These are phyloP conservation scores for Antechinus stuartii DNA, from an alignment of 2,113 vertebrate species.

Conservation along the genomic window DNA sequence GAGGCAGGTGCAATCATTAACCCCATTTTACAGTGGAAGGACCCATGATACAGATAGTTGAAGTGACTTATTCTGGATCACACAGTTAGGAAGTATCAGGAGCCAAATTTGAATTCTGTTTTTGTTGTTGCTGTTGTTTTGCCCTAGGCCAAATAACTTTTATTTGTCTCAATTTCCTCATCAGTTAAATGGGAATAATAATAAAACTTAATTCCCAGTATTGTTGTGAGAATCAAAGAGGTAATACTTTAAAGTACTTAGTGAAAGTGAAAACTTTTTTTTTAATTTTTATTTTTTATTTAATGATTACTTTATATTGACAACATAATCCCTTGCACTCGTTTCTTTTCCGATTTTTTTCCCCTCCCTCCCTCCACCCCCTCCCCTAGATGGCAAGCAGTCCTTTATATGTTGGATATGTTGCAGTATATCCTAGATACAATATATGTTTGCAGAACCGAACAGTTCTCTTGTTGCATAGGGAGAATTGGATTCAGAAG, in stretches of 20 bases:
- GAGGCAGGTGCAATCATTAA: not conserved
- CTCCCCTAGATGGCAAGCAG: too few species aligned
- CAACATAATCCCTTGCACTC: too few species aligned
- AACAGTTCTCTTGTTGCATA: too few species aligned
- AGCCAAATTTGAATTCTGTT: not conserved
- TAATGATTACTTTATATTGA: too few species aligned
- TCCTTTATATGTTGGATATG: too few species aligned
- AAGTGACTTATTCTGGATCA: not conserved
- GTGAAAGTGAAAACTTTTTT: not conserved
- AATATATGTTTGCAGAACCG: too few species aligned
- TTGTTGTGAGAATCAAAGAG: not conserved
- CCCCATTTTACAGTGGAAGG: not conserved
- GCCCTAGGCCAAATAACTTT: not conserved
- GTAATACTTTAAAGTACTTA: not conserved
- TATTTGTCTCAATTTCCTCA: not conserved
- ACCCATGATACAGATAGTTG: not conserved
- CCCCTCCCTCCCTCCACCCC: too few species aligned
- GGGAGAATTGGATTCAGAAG: too few species aligned
- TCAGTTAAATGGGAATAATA: not conserved
- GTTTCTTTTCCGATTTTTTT: too few species aligned
- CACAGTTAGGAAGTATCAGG: not conserved
- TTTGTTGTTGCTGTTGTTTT: not conserved
- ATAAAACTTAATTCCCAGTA: not conserved
- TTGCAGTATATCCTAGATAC: too few species aligned
- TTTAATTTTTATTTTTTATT: too few species aligned